Percentiles rank a stretch among this genome's conserved stretches.
Evolutionary conservation across 1,140 invertebrate species (phyloP).

Genomic region (Eueides isabella): DNA sequence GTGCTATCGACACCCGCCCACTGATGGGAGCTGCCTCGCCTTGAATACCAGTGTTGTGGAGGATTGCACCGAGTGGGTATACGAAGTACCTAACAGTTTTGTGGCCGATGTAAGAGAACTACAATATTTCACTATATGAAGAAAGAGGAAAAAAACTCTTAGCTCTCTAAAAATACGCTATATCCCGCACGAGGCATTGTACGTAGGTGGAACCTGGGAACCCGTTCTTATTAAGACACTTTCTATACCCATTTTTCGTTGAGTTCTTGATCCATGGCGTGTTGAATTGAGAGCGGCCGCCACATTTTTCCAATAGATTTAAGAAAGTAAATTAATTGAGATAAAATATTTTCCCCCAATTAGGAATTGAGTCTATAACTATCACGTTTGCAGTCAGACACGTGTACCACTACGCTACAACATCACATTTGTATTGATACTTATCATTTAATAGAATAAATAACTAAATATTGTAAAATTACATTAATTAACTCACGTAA

Average conservation of each 20-base stretch:
- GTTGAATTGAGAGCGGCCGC: no score
- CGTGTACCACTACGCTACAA: background rate
- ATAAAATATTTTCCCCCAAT: no score
- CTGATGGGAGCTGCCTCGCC: constrained; percentile 34
- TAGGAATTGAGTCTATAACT: no score
- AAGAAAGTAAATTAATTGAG: no score
- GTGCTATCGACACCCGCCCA: constrained; percentile 44
- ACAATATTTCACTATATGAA: background rate
- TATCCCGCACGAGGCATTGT: no score
- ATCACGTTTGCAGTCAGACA: no score
- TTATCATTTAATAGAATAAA: background rate
- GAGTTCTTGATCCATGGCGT: no score
- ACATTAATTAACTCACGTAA: background rate
- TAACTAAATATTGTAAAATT: background rate
- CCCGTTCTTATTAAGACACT: no score
- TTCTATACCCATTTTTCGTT: no score
- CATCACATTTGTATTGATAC: background rate
- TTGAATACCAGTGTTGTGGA: constrained; percentile 39
- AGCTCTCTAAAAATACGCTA: no score
- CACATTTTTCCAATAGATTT: no score
- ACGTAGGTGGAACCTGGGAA: no score
- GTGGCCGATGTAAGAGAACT: constrained; percentile 58
- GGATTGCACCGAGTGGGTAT: constrained; percentile 57
- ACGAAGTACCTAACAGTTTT: constrained; percentile 65
- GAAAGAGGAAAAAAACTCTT: background rate